A percentile compares a stretch with the other conserved stretches of the same genome.
These are phyloP conservation scores for Neoaliturus tenellus DNA, from an alignment of 2,888 invertebrate species.

Conservation along the genomic window DNA sequence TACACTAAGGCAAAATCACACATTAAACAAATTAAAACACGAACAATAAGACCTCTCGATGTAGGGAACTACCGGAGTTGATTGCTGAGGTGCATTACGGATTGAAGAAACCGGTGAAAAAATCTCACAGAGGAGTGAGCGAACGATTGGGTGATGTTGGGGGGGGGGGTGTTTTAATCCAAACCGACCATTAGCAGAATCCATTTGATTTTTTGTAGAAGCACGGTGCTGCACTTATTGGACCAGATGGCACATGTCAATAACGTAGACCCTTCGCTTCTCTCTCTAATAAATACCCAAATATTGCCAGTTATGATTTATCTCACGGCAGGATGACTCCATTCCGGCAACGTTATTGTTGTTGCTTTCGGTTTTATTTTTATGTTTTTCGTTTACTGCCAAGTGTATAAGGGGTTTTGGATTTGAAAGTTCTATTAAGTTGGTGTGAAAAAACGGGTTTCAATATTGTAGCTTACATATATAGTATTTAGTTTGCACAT, in stretches of 20 bases:
- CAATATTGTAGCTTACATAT: too few species aligned
- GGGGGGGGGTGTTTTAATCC: constrained; percentile 51
- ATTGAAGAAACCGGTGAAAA: constrained; percentile 17
- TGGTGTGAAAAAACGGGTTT: too few species aligned
- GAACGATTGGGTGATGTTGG: not conserved
- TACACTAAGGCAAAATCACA: too few species aligned
- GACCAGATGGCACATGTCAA: constrained; percentile 46
- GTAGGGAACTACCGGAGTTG: too few species aligned
- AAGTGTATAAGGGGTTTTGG: too few species aligned
- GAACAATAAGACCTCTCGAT: too few species aligned
- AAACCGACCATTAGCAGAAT: constrained; percentile 53
- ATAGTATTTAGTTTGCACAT: too few species aligned
- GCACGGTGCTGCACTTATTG: constrained; percentile 28
- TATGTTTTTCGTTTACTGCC: not conserved
- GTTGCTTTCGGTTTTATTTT: constrained; percentile 19
- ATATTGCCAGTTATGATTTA: constrained; percentile 46
- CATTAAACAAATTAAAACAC: too few species aligned
- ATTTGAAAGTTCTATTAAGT: too few species aligned
- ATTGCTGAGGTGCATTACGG: constrained; percentile 17
- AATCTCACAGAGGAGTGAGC: not conserved
- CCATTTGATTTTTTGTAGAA: constrained; percentile 56
- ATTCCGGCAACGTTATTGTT: constrained; percentile 19
- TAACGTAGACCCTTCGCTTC: constrained; percentile 9
- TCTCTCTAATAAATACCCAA: constrained; percentile 42
- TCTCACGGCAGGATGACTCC: constrained; percentile 8